Evolutionary conservation across 2,888 invertebrate genomes (phyloP), one percentile per base, ranked within the genome.

Genomic region (Phengaris arion): DNA sequence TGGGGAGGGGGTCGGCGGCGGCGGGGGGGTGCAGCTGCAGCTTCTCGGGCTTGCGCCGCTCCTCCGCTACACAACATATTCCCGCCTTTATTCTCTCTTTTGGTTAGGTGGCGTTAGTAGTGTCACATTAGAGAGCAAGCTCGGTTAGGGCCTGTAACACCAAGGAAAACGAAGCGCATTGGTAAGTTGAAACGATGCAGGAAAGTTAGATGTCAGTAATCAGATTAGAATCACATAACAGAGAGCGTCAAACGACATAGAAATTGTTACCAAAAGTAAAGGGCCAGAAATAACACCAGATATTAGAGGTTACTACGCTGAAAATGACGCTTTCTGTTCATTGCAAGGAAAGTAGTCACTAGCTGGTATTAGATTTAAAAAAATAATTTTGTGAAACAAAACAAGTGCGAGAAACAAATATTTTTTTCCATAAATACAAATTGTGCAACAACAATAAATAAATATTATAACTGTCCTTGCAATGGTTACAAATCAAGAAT

Each of bases 71-170:
- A 92, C 92, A 92, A 93, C 90, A 84, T 82, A 86, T 86, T 86
- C 89, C 88, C 89, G 87, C 89, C 92, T 88, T 92, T 91, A 91
- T 86, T 88, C 89, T 90, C 91, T 88, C 86, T 85, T 87, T 89
- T 87, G 89, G 85, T 93, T 92, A 93, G 87, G 86, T 90, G 86
- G 89, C 92, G 93, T 94, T 94, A 94, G 94, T 94, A 92, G 89
- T 85, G 93, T 94, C 94, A 94, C 94, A 94, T 93, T 92, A 94
- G 87, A 90, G 94, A 91, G 91, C 94, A 94, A 94, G 93, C 94
- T 91, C 93, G 93, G 93, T 94, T 94, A 94, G 92, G 90, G 93
- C 93, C 94, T 94, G 94, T 90, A 94, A 92, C 93, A 89, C 93
- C 90, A 91, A 91, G 91, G 93, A 93, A 91, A 92, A 92, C 90